A percentile compares a stretch with the other conserved stretches of the same genome.
Conservation (phyloP, 2,797 vertebrate species). For the Rhinogobio ventralis region DNA sequence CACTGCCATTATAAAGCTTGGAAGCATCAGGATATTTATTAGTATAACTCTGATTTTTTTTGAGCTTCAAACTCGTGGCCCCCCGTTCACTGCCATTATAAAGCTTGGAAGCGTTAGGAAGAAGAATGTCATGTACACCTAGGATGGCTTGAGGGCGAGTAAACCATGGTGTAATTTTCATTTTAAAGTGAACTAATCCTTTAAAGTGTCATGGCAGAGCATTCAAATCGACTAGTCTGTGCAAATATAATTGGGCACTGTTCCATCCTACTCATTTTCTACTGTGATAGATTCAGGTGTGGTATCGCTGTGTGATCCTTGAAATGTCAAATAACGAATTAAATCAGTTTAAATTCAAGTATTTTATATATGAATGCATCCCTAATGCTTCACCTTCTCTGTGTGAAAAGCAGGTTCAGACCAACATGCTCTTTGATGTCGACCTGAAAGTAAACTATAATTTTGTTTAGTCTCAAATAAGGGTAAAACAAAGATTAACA, state of each 20-base stretch:
- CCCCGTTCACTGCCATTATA: too few species aligned
- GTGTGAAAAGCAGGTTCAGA: slow-evolving; percentile 3
- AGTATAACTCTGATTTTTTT: too few species aligned
- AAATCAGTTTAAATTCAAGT: background rate
- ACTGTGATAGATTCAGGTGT: background rate
- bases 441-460: background rate
- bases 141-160: too few species aligned
- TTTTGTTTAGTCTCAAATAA: slow-evolving; percentile 9
- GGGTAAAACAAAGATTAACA: background rate
- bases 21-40: too few species aligned
- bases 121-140: too few species aligned
- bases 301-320: background rate
- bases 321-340: background rate
- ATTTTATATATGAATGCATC: background rate
- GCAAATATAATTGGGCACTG: background rate
- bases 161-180: too few species aligned
- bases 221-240: too few species aligned
- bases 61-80: too few species aligned
- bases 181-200: too few species aligned
- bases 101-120: too few species aligned
- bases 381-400: background rate
- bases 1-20: too few species aligned
- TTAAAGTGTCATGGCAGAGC: too few species aligned
- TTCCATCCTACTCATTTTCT: slow-evolving; percentile 2
- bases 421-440: background rate